These are phyloP conservation scores for Scytalopus superciliaris DNA, from an alignment of 2,113 vertebrate genomes.

Conservation along the genomic window DNA sequence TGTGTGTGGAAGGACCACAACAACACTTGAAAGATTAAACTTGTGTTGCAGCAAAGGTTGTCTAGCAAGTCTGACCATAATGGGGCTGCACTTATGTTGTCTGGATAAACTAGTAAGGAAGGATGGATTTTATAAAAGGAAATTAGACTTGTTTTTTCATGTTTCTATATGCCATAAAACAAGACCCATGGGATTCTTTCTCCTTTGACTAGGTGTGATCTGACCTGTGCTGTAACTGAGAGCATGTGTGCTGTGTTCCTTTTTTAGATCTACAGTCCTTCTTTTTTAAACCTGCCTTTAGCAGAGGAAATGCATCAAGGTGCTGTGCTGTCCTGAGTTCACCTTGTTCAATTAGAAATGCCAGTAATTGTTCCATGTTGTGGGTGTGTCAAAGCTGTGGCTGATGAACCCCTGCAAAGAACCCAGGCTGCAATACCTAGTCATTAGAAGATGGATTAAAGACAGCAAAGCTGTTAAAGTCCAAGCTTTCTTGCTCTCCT, in stretches of 20 bases:
- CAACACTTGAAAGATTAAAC: neutral
- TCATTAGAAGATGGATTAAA: slow-evolving; percentile 47
- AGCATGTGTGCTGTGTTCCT: neutral
- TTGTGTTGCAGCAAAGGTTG: neutral
- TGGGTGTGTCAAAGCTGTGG: neutral
- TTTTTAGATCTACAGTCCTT: neutral
- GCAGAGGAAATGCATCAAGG: neutral
- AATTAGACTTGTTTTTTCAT: neutral
- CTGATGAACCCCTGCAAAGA: neutral
- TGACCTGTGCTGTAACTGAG: neutral
- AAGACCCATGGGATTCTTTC: neutral
- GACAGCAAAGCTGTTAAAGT: neutral
- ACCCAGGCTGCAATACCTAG: neutral
- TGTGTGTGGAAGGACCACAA: neutral
- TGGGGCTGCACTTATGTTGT: neutral
- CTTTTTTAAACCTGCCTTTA: neutral
- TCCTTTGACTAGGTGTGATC: neutral
- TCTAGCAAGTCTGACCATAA: neutral
- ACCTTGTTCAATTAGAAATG: neutral
- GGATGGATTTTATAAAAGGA: neutral
- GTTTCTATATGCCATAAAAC: neutral
- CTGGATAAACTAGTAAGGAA: neutral
- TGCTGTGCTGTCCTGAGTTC: slow-evolving; percentile 13
- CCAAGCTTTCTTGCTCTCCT: neutral
- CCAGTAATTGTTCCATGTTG: neutral